phyloP scores from a whole-genome alignment of 2,113 vertebrate species.

The Tapirus terrestris region DNA sequence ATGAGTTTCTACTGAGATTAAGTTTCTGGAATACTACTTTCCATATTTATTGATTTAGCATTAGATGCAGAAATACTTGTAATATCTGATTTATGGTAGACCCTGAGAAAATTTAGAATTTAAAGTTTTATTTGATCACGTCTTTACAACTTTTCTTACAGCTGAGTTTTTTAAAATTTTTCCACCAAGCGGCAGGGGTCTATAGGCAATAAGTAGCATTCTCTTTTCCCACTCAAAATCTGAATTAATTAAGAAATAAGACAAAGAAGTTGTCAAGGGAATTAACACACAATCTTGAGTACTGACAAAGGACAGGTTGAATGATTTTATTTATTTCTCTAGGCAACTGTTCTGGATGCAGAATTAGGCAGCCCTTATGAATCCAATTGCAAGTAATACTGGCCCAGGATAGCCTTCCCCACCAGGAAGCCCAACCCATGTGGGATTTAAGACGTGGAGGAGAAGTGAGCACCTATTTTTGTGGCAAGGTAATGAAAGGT shows the following conservation, averaged over 20 bases:
- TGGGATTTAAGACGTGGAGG: not conserved
- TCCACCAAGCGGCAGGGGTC: accelerated
- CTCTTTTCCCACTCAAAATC: not conserved
- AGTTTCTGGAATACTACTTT: not conserved
- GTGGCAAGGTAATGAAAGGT: not conserved
- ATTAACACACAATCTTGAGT: not conserved
- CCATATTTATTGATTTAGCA: not conserved
- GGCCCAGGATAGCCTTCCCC: not conserved
- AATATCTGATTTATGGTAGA: not conserved
- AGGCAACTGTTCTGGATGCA: not conserved
- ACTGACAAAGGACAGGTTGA: not conserved
- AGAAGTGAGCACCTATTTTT: not conserved
- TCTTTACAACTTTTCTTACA: not conserved
- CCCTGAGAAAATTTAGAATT: not conserved
- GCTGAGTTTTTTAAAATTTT: not conserved
- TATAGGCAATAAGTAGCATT: not conserved
- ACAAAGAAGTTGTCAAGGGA: not conserved
- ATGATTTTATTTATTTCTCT: not conserved
- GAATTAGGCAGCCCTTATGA: not conserved
- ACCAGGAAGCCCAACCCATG: not conserved
- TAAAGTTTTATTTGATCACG: not conserved
- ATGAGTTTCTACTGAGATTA: not conserved
- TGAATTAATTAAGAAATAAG: not conserved
- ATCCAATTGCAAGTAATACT: not conserved
- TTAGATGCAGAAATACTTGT: not conserved